Evolutionary conservation across 2,113 vertebrate genomes (phyloP), one percentile per base, ranked within the genome.

Genomic region (Catharus bicknelli): DNA sequence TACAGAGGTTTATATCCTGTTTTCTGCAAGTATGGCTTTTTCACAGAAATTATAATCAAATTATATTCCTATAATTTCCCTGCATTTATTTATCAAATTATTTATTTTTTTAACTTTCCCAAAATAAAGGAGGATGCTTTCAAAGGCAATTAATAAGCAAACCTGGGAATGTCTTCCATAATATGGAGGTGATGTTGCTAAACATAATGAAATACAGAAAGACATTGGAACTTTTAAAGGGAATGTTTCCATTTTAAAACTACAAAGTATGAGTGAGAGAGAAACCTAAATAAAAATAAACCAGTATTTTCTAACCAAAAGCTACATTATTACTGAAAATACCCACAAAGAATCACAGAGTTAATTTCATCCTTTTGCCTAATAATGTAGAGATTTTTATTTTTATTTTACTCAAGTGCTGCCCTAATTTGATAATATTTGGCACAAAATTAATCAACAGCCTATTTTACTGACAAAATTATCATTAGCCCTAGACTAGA

Each of bases 51-150:
- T 43, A 1, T 45, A 47, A 59, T 45, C 43, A 75, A 54, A 63
- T 48, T 67, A 43, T 16, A 4, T 51, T 80, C 5, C 17, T 11
- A 21, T 30, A 8, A 42, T 84, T 70, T 83, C 5, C 13, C 10
- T 34, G 4, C 51, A 4, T 20, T 50, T 70, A 17, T 38, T 58
- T 48, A 25, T 13, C 6, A 20, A 43, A 42, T 34, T 51, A 6
- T 43, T 54, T 63, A 9, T 63, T 27, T n/a, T 38, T 43, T 50
- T 32, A 5, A 48, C 64, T 80, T 82, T 57, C 70, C 15, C 18
- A 25, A 48, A 88, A 59, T 4, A 5, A 67, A 67, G 32, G 0
- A 1, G 9, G 3, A 48, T 64, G 19, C 0, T 84, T 11, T 40
- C 42, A 18, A 75, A 79, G 21, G 10, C 4, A 77, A 38, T 38